Conservation (phyloP, 2,888 invertebrate species). For the Trissoscelio sp. region DNA sequence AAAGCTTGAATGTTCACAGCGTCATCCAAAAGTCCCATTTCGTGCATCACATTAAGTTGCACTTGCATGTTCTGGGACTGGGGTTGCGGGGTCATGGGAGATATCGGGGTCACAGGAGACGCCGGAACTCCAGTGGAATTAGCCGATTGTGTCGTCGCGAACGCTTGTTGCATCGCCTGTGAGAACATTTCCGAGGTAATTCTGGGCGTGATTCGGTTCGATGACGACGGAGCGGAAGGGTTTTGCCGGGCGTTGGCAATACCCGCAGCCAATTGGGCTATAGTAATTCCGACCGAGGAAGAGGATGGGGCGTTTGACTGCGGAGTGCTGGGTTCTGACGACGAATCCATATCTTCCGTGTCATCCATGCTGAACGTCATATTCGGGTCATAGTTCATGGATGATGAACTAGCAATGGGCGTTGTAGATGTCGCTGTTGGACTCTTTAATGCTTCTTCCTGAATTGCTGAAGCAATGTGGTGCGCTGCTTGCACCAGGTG, state of each 20-base stretch:
- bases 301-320: constrained; percentile 71
- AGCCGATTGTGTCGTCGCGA: constrained; percentile 79
- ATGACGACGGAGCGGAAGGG: constrained; percentile 73
- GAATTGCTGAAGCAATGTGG: constrained; percentile 86
- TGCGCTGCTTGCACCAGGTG: constrained; percentile 88
- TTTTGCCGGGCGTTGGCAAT: constrained; percentile 83
- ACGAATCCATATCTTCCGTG: constrained; percentile 85
- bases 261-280: constrained; percentile 90
- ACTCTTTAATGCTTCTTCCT: constrained; percentile 81
- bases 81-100: constrained; percentile 72
- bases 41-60: constrained; percentile 92
- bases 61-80: constrained; percentile 78
- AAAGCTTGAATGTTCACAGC: constrained; percentile 88
- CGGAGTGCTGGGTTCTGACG: constrained; percentile 81
- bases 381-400: constrained; percentile 80
- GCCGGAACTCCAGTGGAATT: constrained; percentile 70
- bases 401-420: constrained; percentile 71
- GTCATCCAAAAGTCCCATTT: constrained; percentile 95
- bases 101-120: constrained; percentile 74
- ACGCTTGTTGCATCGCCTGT: constrained; percentile 90
- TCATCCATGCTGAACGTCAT: constrained; percentile 85
- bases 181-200: constrained; percentile 91
- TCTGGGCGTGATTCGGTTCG: constrained; percentile 72
- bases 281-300: constrained; percentile 86
- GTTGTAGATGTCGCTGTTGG: constrained; percentile 65